These are phyloP conservation scores for Ceraclea dissimilis DNA, from an alignment of 2,888 invertebrate species.

Conservation along the genomic window DNA sequence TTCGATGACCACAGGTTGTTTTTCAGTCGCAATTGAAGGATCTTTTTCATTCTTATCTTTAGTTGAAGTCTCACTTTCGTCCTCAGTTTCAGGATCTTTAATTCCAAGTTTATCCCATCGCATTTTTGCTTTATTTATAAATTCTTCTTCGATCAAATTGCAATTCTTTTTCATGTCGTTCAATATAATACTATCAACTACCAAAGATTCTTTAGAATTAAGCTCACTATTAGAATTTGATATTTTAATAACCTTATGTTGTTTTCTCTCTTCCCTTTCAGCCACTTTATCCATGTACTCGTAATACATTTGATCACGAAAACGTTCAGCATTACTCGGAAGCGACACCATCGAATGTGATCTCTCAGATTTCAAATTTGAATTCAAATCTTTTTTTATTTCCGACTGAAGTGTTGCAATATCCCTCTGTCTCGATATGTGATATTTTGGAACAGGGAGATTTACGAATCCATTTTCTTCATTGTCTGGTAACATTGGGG, in stretches of 20 bases:
- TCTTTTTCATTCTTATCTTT: constrained; percentile 27
- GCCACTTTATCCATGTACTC: constrained; percentile 75
- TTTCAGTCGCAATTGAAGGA: constrained; percentile 24
- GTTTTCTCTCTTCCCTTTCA: constrained; percentile 68
- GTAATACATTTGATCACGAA: constrained; percentile 75
- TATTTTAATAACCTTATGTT: constrained; percentile 74
- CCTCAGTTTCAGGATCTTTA: constrained; percentile 58
- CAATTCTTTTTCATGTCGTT: constrained; percentile 39
- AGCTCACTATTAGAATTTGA: constrained; percentile 35
- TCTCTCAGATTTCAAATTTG: constrained; percentile 22
- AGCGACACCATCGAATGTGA: constrained; percentile 32
- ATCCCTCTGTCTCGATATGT: constrained; percentile 43
- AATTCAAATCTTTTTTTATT: constrained; percentile 30
- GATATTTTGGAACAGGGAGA: constrained; percentile 34
- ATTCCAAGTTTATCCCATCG: constrained; percentile 60
- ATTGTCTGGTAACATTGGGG: constrained; percentile 40
- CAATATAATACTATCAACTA: constrained; percentile 23
- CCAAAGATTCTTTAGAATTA: constrained; percentile 15
- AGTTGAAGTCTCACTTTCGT: constrained; percentile 41
- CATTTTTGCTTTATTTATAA: constrained; percentile 67
- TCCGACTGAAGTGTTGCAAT: constrained; percentile 32
- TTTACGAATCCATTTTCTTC: constrained; percentile 35
- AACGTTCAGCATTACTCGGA: constrained; percentile 63
- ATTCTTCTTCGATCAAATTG: constrained; percentile 63
- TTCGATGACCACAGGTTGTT: constrained; percentile 40